Evolutionary conservation across 2,888 invertebrate genomes (phyloP).

Genomic region (Neocrepidodera transversa): DNA sequence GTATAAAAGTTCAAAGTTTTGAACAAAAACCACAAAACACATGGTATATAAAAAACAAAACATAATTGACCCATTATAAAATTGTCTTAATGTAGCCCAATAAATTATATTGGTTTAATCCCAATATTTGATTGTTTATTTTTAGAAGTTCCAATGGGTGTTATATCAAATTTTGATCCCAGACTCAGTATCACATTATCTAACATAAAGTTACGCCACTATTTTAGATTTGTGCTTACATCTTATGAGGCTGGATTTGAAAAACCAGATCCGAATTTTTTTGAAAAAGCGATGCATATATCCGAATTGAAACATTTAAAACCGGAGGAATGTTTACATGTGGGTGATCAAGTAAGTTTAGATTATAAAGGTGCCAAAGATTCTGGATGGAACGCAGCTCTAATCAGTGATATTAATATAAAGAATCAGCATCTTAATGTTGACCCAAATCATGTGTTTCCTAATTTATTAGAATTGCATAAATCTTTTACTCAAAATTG

Average conservation of each 20-base stretch:
- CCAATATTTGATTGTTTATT: slow-evolving; percentile 9
- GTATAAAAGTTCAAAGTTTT: no score
- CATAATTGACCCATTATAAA: no score
- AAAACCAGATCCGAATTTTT: slow-evolving; percentile 81
- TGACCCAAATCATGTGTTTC: slow-evolving; percentile 59
- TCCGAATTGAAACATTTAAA: slow-evolving; percentile 60
- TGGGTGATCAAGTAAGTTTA: slow-evolving; percentile 78
- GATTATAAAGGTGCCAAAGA: slow-evolving; percentile 81
- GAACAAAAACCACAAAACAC: no score
- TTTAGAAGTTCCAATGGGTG: slow-evolving; percentile 66
- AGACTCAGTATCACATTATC: slow-evolving; percentile 73
- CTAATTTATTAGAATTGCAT: slow-evolving; percentile 64
- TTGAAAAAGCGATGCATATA: slow-evolving; percentile 66
- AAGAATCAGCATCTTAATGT: slow-evolving; percentile 59
- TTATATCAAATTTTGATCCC: slow-evolving; percentile 91
- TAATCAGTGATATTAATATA: slow-evolving; percentile 59
- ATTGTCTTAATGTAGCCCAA: no score
- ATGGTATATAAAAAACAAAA: no score
- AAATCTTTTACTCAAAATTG: slow-evolving; percentile 52
- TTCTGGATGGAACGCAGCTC: slow-evolving; percentile 77
- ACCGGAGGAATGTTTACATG: slow-evolving; percentile 76
- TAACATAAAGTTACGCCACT: slow-evolving; percentile 70
- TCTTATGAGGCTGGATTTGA: slow-evolving; percentile 77
- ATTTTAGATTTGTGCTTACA: slow-evolving; percentile 80
- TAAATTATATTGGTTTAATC: no score